A percentile compares a stretch with the other conserved stretches of the same genome.
phyloP scores from a whole-genome alignment of 2,797 vertebrate species.

The Nasua narica region DNA sequence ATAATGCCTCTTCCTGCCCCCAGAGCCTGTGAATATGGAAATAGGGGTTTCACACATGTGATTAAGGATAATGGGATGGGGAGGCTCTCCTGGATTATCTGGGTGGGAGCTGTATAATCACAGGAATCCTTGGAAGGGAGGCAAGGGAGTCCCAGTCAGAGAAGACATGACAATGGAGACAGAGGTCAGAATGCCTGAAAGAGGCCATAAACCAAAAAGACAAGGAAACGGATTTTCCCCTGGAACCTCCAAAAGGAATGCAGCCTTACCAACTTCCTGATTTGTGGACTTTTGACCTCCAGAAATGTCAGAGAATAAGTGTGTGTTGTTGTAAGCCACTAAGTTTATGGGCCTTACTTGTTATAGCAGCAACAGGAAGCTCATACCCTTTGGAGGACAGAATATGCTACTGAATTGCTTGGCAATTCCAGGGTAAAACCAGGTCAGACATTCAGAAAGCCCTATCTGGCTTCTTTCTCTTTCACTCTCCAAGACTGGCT shows the following conservation, averaged over 20 bases:
- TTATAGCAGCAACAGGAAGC: neutral
- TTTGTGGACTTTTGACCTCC: neutral
- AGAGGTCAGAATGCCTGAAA: neutral
- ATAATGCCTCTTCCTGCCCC: fast-evolving
- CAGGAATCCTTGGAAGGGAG: neutral
- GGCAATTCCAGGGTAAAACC: neutral
- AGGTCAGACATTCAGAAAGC: neutral
- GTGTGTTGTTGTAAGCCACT: neutral
- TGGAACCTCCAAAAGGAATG: neutral
- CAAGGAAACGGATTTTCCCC: neutral
- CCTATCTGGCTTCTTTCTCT: neutral
- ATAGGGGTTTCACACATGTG: neutral
- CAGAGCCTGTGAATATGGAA: neutral
- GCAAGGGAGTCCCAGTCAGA: neutral
- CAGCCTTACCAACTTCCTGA: neutral
- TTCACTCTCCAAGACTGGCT: neutral
- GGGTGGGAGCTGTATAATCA: neutral
- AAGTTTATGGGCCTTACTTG: neutral
- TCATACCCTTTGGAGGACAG: neutral
- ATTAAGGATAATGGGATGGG: neutral
- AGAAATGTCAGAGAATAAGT: neutral
- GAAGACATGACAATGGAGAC: neutral
- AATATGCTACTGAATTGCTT: neutral
- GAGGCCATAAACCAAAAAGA: neutral
- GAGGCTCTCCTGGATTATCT: neutral